A percentile compares a stretch with the other conserved stretches of the same genome.
These are phyloP conservation scores for Acrobasis consociella DNA, from an alignment of 2,888 invertebrate genomes.

Conservation along the genomic window DNA sequence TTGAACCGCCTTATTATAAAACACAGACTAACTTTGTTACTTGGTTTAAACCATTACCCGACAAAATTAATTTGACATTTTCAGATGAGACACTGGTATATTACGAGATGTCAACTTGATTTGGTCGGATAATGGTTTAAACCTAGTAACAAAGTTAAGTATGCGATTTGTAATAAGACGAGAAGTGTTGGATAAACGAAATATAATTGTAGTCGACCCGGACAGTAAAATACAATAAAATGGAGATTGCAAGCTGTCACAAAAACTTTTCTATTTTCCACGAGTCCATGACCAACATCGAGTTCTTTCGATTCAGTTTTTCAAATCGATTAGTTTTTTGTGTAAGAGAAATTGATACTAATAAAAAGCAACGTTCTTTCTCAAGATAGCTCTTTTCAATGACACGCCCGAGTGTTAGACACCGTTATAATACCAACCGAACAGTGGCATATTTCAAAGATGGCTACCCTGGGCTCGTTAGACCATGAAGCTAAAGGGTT, in stretches of 20 bases:
- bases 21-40: too few species aligned
- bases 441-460: too few species aligned
- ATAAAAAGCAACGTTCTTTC: constrained; percentile 42
- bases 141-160: too few species aligned
- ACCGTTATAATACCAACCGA: constrained; percentile 38
- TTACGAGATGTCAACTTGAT: too few species aligned
- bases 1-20: too few species aligned
- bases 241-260: not conserved
- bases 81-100: too few species aligned
- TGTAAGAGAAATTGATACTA: constrained; percentile 53
- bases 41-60: too few species aligned
- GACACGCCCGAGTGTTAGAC: constrained; percentile 41
- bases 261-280: constrained; percentile 35
- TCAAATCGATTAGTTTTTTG: constrained; percentile 56
- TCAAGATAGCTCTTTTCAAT: constrained; percentile 44
- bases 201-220: not conserved
- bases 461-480: too few species aligned
- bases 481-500: too few species aligned
- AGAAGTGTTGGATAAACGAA: not conserved
- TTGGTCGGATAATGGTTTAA: too few species aligned
- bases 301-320: constrained; percentile 31
- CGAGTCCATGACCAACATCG: constrained; percentile 28
- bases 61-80: too few species aligned
- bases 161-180: too few species aligned
- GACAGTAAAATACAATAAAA: not conserved